Percentiles rank a stretch among this genome's conserved stretches.
phyloP scores from a whole-genome alignment of 1,140 invertebrate species.

The Aphaenogaster floridana region DNA sequence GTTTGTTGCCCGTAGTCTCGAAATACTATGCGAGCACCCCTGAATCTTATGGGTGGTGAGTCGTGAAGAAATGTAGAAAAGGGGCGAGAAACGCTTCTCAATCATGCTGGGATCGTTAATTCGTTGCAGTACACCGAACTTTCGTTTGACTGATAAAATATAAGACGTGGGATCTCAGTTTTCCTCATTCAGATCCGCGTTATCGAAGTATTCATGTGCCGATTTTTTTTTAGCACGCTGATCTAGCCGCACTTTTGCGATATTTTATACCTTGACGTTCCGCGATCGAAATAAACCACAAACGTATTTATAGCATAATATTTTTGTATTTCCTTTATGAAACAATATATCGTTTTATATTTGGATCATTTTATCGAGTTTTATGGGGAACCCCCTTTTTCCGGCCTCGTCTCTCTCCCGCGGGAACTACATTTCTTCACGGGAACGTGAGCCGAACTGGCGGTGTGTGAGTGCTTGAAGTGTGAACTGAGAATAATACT shows the following conservation, averaged over 20 bases:
- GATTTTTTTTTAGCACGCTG: neutral
- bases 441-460: slow-evolving; percentile 22
- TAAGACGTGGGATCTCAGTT: slow-evolving; percentile 10
- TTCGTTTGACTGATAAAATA: slow-evolving; percentile 18
- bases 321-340: slow-evolving; percentile 35
- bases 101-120: neutral
- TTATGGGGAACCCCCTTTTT: neutral
- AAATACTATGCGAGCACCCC: slow-evolving; percentile 45
- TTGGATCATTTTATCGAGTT: neutral
- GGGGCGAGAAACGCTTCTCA: neutral
- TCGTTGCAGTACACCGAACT: neutral
- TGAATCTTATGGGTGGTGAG: neutral
- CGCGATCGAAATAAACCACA: slow-evolving; percentile 13
- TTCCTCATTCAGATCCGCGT: neutral
- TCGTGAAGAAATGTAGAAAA: slow-evolving; percentile 51
- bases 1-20: slow-evolving; percentile 3
- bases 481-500: slow-evolving; percentile 34
- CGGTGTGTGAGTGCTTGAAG: slow-evolving; percentile 20
- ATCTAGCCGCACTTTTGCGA: neutral
- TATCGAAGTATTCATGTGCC: neutral
- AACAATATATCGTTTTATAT: neutral
- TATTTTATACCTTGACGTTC: slow-evolving; percentile 27
- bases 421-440: slow-evolving; percentile 34
- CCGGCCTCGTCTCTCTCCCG: neutral
- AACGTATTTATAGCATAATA: slow-evolving; percentile 4